phyloP scores from a whole-genome alignment of 2,797 vertebrate genomes.

The Hippopotamyrus pictus region DNA sequence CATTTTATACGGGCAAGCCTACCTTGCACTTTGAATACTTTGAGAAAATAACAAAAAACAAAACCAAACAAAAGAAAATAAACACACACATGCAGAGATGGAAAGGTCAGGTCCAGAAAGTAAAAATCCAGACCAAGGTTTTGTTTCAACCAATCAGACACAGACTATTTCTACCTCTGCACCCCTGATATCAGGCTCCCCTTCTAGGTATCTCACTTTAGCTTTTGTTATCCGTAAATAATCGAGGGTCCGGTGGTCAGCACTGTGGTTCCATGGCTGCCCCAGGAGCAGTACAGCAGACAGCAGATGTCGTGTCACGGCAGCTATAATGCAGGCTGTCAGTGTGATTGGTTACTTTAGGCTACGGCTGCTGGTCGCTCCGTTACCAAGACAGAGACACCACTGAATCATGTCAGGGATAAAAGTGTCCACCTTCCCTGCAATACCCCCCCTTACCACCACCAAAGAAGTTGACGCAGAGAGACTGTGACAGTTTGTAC shows the following conservation, averaged over 20 bases:
- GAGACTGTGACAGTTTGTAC: slow-evolving; percentile 43
- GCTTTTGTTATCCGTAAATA: neutral
- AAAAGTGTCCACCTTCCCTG: slow-evolving; percentile 45
- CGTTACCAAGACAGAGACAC: slow-evolving; percentile 20
- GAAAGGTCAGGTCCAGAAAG: neutral
- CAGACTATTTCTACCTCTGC: neutral
- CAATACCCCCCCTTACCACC: slow-evolving; percentile 26
- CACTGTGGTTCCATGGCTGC: neutral
- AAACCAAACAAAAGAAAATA: neutral
- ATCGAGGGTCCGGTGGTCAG: neutral
- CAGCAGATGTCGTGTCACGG: neutral
- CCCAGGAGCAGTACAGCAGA: neutral
- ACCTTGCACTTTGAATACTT: neutral
- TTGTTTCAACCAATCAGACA: neutral
- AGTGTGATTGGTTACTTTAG: neutral
- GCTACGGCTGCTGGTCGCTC: slow-evolving; percentile 16
- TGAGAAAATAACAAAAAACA: neutral
- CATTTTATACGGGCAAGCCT: neutral
- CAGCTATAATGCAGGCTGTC: neutral
- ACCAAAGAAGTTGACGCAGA: slow-evolving; percentile 34
- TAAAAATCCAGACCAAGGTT: neutral
- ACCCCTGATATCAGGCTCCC: neutral
- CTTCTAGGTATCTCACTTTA: neutral
- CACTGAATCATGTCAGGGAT: slow-evolving; percentile 38
- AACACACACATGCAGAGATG: neutral